Percentiles rank a stretch among this genome's conserved stretches.
Conservation (phyloP, 2,797 vertebrate species). For the Stomatorhinus walkeri region DNA sequence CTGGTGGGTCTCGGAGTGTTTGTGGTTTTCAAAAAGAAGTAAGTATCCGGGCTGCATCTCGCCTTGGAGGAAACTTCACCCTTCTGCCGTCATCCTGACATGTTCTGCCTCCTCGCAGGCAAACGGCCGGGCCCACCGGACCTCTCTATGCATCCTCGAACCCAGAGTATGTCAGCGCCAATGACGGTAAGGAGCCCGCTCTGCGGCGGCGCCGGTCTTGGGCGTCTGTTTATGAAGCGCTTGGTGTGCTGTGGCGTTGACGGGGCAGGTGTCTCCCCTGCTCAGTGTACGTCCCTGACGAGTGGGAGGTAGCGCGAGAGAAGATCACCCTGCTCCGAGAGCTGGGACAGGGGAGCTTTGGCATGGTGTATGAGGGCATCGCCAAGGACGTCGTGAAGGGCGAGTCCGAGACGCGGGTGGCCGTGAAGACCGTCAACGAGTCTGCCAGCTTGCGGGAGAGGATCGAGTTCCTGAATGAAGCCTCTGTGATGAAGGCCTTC, state of each 20-base stretch:
- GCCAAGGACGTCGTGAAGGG: conserved; percentile 91
- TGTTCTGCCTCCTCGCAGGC: conserved; percentile 32
- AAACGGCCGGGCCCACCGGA: conserved; percentile 84
- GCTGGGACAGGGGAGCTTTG: conserved; percentile 93
- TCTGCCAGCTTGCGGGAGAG: conserved; percentile 87
- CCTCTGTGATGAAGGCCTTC: conserved; percentile 97
- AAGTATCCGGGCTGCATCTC: conserved; percentile 23
- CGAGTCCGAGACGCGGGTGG: conserved; percentile 77
- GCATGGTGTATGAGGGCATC: conserved; percentile 94
- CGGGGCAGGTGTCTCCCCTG: conserved; percentile 38
- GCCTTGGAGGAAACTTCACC: neutral
- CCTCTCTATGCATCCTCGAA: conserved; percentile 92
- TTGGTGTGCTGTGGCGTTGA: conserved; percentile 42
- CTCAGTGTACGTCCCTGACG: conserved; percentile 86
- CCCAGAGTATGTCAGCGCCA: conserved; percentile 91
- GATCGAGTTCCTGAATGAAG: conserved; percentile 96
- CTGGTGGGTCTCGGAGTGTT: conserved; percentile 65
- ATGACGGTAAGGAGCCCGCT: conserved; percentile 72
- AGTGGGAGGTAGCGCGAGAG: conserved; percentile 92
- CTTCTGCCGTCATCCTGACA: neutral
- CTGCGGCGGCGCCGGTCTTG: conserved; percentile 29
- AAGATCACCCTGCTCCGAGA: conserved; percentile 83
- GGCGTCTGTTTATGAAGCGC: too few species aligned
- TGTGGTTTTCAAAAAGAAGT: conserved; percentile 84
- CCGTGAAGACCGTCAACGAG: conserved; percentile 94